Percentiles rank a stretch among this genome's conserved stretches.
Conservation (phyloP, 2,797 vertebrate genomes). For the Sarcoramphus papa region DNA sequence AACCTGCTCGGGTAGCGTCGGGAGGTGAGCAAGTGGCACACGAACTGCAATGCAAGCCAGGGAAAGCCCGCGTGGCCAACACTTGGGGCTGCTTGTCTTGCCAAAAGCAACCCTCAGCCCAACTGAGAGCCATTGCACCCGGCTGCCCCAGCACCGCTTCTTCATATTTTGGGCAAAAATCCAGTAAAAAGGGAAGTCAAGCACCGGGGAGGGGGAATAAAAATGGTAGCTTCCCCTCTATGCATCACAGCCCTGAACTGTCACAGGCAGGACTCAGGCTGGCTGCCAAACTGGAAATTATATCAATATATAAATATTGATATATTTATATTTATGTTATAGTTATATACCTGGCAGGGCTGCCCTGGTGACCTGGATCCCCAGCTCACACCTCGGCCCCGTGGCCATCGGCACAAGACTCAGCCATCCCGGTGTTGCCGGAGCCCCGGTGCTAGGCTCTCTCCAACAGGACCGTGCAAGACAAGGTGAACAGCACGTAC, state of each 20-base stretch:
- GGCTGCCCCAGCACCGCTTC: rapidly evolving
- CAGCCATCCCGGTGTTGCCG: rapidly evolving
- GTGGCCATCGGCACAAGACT: rapidly evolving
- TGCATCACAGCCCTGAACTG: not conserved
- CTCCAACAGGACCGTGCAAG: rapidly evolving
- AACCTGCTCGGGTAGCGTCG: rapidly evolving
- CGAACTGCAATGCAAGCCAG: rapidly evolving
- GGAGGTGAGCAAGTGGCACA: not conserved
- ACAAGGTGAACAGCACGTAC: not conserved
- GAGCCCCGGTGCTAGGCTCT: not conserved
- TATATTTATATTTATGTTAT: not conserved
- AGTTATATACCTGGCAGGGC: not conserved
- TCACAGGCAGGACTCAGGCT: not conserved
- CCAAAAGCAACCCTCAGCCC: not conserved
- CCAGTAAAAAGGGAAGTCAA: not conserved
- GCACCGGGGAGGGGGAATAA: not conserved
- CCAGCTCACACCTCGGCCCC: not conserved
- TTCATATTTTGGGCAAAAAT: not conserved
- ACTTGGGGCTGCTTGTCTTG: not conserved
- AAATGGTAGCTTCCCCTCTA: not conserved
- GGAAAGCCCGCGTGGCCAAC: not conserved
- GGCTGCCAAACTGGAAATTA: not conserved
- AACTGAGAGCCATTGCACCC: rapidly evolving
- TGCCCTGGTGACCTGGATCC: not conserved
- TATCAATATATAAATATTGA: not conserved